Conservation (phyloP, 2,888 invertebrate genomes). For the Cheilosia pagana region DNA sequence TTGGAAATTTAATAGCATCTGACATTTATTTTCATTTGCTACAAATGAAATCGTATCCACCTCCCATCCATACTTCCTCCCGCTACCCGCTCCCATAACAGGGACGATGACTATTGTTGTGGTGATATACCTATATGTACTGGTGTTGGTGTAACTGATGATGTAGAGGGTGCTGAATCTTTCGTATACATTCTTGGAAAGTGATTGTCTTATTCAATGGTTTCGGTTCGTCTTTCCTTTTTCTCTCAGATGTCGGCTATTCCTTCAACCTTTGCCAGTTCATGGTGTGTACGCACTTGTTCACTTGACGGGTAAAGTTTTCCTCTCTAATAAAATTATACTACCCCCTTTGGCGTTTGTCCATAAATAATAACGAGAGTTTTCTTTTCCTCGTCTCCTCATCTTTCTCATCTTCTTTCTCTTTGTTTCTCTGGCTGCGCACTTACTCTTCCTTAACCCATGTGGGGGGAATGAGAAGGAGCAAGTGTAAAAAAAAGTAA, state of each 20-base stretch:
- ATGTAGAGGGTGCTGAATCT: slow-evolving; percentile 44
- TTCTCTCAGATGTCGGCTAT: neutral
- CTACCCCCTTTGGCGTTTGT: slow-evolving; percentile 59
- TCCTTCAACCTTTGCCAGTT: slow-evolving; percentile 7
- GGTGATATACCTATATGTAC: slow-evolving; percentile 7
- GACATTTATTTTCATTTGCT: slow-evolving; percentile 74
- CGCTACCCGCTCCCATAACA: no score
- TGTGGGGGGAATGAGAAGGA: neutral
- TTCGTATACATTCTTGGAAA: slow-evolving; percentile 38
- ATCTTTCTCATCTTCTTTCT: neutral
- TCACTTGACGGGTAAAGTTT: slow-evolving; percentile 50
- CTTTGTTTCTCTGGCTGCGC: neutral
- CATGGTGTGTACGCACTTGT: slow-evolving; percentile 53
- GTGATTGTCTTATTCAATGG: slow-evolving; percentile 44
- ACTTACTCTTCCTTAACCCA: slow-evolving; percentile 3
- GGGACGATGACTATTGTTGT: slow-evolving; percentile 27
- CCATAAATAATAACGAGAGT: slow-evolving; percentile 64
- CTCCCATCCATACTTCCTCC: neutral
- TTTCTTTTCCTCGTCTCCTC: slow-evolving; percentile 14
- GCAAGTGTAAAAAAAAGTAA: slow-evolving; percentile 38
- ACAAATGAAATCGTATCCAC: slow-evolving; percentile 71
- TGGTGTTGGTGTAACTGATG: slow-evolving; percentile 41
- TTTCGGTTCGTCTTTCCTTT: neutral
- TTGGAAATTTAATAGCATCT: slow-evolving; percentile 74
- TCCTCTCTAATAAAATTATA: slow-evolving; percentile 68